A percentile compares a stretch with the other conserved stretches of the same genome.
These are phyloP conservation scores for Coccyzus lansbergi DNA, from an alignment of 2,797 vertebrate genomes.

Conservation along the genomic window DNA sequence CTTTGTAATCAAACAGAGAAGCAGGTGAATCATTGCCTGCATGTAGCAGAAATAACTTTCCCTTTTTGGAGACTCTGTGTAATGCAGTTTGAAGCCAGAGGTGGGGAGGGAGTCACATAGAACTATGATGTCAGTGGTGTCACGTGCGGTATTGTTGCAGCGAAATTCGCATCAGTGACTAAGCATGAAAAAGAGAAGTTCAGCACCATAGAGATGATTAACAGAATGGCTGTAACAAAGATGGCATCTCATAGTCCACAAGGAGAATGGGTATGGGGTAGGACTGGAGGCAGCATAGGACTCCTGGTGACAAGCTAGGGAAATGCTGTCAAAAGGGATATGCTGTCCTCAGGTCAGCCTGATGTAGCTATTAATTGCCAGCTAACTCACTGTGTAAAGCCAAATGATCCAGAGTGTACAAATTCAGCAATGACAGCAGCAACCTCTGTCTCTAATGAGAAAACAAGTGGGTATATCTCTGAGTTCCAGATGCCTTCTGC, in stretches of 20 bases:
- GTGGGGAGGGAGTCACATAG: background rate
- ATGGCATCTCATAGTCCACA: background rate
- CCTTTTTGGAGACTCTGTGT: background rate
- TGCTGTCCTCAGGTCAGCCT: background rate
- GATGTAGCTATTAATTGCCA: accelerated
- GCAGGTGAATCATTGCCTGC: accelerated
- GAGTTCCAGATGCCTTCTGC: background rate
- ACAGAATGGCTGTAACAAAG: background rate
- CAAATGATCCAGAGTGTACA: background rate
- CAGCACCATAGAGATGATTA: background rate
- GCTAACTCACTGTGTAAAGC: background rate
- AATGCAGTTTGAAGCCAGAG: background rate
- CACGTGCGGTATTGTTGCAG: background rate
- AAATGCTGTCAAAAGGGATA: background rate
- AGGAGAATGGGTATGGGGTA: background rate
- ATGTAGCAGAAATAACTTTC: background rate
- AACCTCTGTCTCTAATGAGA: accelerated
- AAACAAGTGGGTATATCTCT: background rate
- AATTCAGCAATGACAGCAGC: background rate
- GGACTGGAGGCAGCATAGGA: background rate
- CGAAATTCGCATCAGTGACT: background rate
- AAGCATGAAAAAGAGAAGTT: background rate
- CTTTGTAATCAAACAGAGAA: background rate
- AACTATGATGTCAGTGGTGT: background rate
- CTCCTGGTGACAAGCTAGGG: background rate